Evolutionary conservation across 2,113 vertebrate genomes (phyloP).

Genomic region (Ardeotis arabs): DNA sequence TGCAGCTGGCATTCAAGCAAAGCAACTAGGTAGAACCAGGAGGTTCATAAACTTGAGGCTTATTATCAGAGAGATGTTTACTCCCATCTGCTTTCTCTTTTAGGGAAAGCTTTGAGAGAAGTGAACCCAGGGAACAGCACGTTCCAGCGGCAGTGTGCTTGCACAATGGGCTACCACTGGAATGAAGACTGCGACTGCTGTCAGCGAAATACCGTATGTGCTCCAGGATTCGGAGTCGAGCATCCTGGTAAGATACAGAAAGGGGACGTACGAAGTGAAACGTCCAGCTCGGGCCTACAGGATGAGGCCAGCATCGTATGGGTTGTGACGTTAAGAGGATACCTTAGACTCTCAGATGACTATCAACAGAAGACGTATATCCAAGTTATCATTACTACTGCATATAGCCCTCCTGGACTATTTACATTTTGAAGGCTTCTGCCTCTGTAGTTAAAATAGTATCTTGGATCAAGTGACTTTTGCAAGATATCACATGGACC

Average conservation of each 20-base stretch:
- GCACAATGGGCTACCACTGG: slow-evolving; percentile 83
- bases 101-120: slow-evolving; percentile 85
- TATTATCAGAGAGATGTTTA: not conserved
- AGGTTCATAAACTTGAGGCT: not conserved
- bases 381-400: not conserved
- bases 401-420: not conserved
- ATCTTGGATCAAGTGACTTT: not conserved
- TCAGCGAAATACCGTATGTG: slow-evolving; percentile 80
- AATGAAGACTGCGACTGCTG: slow-evolving; percentile 88
- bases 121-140: slow-evolving; percentile 78
- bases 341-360: not conserved
- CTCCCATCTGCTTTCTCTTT: slow-evolving; percentile 1
- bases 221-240: slow-evolving; percentile 78
- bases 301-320: not conserved
- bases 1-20: not conserved
- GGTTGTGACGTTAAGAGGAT: not conserved
- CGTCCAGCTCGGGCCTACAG: not conserved
- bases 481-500: not conserved
- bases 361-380: not conserved
- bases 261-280: not conserved
- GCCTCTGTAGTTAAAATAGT: not conserved
- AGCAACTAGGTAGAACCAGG: not conserved
- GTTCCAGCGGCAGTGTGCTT: slow-evolving; percentile 82
- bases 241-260: slow-evolving; percentile 66
- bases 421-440: not conserved